Conservation (phyloP, 2,113 vertebrate genomes). For the Cathartes aura region DNA sequence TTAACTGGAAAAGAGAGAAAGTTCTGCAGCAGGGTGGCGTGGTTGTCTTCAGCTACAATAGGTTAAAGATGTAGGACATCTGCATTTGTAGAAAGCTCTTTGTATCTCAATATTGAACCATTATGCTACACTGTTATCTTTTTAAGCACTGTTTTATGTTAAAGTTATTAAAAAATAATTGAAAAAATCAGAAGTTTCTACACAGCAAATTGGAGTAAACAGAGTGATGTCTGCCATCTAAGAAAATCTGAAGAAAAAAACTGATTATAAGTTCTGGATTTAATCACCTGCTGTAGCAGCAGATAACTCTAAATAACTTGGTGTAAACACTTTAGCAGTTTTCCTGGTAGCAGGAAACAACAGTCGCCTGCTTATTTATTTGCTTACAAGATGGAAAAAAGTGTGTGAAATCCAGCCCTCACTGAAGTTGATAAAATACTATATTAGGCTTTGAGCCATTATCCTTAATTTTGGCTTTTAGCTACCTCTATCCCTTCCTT, state of each 20-base stretch:
- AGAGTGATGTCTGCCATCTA: neutral
- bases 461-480: constrained; percentile 2
- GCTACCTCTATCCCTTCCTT: neutral
- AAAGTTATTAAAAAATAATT: neutral
- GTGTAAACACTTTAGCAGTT: neutral
- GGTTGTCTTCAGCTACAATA: neutral
- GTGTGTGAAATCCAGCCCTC: neutral
- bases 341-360: neutral
- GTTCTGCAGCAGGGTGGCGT: neutral
- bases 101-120: neutral
- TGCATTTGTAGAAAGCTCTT: neutral
- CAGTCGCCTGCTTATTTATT: neutral
- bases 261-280: neutral
- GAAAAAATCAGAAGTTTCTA: neutral
- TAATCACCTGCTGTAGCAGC: neutral
- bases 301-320: neutral
- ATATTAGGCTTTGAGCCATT: neutral
- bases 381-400: neutral
- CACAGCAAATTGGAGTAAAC: neutral
- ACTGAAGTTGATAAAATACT: neutral
- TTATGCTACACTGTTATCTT: neutral
- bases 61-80: neutral
- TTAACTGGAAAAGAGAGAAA: neutral
- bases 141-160: neutral
- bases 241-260: neutral